Conservation (phyloP, 2,113 vertebrate genomes). For the Sinocyclocheilus rhinocerous region DNA sequence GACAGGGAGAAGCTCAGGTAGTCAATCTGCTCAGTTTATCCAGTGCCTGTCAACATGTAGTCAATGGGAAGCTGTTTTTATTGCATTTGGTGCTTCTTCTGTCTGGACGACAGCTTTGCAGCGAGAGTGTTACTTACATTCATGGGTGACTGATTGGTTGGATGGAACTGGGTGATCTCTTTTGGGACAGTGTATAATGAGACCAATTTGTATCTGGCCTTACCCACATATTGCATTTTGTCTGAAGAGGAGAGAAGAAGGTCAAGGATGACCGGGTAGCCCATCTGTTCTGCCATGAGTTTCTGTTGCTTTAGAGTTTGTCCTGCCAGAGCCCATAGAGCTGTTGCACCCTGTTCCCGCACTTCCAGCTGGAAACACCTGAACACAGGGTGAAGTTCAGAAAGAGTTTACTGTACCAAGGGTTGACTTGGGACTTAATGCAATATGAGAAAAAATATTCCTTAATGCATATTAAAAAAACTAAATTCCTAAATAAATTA, state of each 20-base stretch:
- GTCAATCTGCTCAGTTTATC: conserved; percentile 51
- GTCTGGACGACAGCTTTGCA: conserved; percentile 43
- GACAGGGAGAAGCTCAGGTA: conserved; percentile 35
- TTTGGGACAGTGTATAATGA: conserved; percentile 39
- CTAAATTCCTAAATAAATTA: background rate
- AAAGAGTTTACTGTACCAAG: background rate
- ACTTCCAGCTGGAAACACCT: conserved; percentile 77
- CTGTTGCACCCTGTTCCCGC: conserved; percentile 75
- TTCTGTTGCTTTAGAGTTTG: conserved; percentile 77
- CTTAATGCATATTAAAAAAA: too few species aligned
- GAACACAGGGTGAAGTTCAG: conserved; percentile 24
- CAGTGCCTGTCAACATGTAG: conserved; percentile 44
- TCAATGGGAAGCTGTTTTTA: conserved; percentile 42
- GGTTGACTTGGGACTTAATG: background rate
- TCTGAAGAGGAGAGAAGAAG: conserved; percentile 79
- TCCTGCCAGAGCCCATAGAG: conserved; percentile 79
- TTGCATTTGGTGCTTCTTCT: conserved; percentile 41
- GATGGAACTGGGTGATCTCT: background rate
- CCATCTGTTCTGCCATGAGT: conserved; percentile 76
- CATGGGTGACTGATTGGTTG: conserved; percentile 19
- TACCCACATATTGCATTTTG: conserved; percentile 82
- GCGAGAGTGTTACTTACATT: conserved; percentile 45
- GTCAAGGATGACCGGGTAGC: conserved; percentile 77
- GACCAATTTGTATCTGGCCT: conserved; percentile 49
- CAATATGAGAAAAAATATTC: too few species aligned